Evolutionary conservation across 2,797 vertebrate species (phyloP), one percentile per base, ranked within the genome.

Genomic region (Eulemur mongoz): DNA sequence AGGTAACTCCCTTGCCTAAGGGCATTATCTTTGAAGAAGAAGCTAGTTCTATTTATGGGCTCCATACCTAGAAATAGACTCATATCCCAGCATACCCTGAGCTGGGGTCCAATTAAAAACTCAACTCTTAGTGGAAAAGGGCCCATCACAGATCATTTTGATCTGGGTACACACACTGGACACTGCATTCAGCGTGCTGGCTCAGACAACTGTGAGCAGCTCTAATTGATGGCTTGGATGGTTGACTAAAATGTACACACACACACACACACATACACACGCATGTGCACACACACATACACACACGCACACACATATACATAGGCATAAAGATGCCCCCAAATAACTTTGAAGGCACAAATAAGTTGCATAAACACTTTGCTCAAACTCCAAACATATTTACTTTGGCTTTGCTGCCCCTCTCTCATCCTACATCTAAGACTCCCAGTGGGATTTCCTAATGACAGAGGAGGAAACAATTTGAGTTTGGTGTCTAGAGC

Each of bases 101-200:
- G 30, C 14, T 45, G 6, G 27, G 84, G 23, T 54, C n/a, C 54
- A 61, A 23, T 63, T 45, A 73, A 83, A 91, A 85, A 87, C 18
- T 3, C 7, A 76, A 87, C 23, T 50, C 59, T 88, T 79, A n/a
- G 30, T 86, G 52, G 23, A 27, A 88, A 94, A 76, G 15, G 11
- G 14, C 50, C 27, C 50, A 52, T 75, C 81, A 50, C 54, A 75
- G 91, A 38, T 90, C 69, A 84, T 92, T 94, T 69, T 82, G 32
- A 35, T 18, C 43, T 12, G 4, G 11, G 59, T 69, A 45, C 25
- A 70, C 25, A 10, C 35, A 52, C 35, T 65, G 14, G 57, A 65
- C 18, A 50, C 32, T n/a, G 61, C 86, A 25, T 89, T 83, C 32
- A 35, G 17, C 7, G 1, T 63, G 43, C 73, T 94, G 40, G 61